Base-by-base conservation (phyloP, 2,888 invertebrate genomes). In the Ligdia adustata region DNA sequence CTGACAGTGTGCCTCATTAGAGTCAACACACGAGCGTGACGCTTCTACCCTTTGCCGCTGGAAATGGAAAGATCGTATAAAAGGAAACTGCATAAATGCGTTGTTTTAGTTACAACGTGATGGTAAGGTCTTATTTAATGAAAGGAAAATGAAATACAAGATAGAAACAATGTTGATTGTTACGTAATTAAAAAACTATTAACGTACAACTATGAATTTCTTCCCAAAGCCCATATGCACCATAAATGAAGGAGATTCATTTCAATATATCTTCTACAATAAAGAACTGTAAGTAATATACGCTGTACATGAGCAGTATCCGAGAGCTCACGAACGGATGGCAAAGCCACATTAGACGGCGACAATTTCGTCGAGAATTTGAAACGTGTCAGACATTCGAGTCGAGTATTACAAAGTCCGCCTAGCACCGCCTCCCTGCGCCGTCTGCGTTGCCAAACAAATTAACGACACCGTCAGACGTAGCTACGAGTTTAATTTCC, bases 401-500 rank as follows among this genome's bases (percentile, higher is more conserved):
- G 38, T 61, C 43, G 49, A 57, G 38, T 39, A 44, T 60, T 55
- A 61, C 55, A 55, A 52, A 54, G 52, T 53, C 55, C 9, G 63
- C 57, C 64, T 60, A 57, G 54, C 52, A 38, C 32, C 55, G 45
- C 57, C 52, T 49, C 51, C 43, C 43, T 49, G 41, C 62, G 55
- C 47, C 53, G 64, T 57, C 64, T 63, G 64, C 66, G 62, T 65
- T 64, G 79, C 75, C 80, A 77, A 82, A 82, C 82, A 78, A 80
- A 85, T 87, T 85, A 86, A 78, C 72, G 72, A 70, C 79, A 71
- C 70, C 69, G 42, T 72, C 75, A 58, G 65, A 68, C 66, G 62
- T 64, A 61, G 64, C 72, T 61, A 64, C 64, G 72, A 79, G 80
- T 85, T 85, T 82, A 83, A 88, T 88, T 88, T 88, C 88, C 88